Evolutionary conservation across 2,888 invertebrate species (phyloP).

Genomic region (Laothoe populi): DNA sequence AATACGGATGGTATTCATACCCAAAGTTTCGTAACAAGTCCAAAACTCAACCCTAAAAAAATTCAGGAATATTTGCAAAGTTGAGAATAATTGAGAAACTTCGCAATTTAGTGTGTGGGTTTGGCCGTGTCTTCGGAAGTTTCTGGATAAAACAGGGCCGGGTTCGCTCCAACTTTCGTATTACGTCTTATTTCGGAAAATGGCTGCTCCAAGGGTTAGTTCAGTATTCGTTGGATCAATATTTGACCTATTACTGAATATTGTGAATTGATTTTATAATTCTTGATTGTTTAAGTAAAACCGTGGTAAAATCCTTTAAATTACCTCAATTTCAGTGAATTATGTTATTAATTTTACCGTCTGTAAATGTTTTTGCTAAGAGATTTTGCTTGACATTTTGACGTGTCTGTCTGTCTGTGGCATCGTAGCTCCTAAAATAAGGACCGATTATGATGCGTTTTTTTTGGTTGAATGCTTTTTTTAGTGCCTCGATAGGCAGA

Average conservation of each 20-base stretch:
- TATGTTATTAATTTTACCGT: too few species aligned
- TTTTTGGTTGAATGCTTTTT: too few species aligned
- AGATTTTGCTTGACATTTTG: too few species aligned
- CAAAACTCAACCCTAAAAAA: conserved; percentile 13
- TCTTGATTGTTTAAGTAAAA: too few species aligned
- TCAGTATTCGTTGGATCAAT: neutral
- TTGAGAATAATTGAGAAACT: conserved; percentile 47
- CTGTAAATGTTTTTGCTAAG: too few species aligned
- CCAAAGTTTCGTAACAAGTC: neutral
- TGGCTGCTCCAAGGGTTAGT: neutral
- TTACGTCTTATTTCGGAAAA: neutral
- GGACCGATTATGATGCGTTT: too few species aligned
- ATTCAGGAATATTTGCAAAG: conserved; percentile 38
- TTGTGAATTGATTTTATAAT: too few species aligned
- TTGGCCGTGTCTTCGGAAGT: conserved; percentile 38
- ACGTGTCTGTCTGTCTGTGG: too few species aligned
- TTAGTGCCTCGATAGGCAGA: too few species aligned
- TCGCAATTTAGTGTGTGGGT: conserved; percentile 45
- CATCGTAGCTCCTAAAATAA: too few species aligned
- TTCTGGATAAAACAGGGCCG: conserved; percentile 30
- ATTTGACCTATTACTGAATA: neutral
- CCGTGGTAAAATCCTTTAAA: too few species aligned
- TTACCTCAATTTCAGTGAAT: too few species aligned
- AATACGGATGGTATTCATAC: conserved; percentile 6
- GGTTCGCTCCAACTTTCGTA: neutral